Conservation (phyloP, 1,140 invertebrate species). For the Drosophila equinoxialis region DNA sequence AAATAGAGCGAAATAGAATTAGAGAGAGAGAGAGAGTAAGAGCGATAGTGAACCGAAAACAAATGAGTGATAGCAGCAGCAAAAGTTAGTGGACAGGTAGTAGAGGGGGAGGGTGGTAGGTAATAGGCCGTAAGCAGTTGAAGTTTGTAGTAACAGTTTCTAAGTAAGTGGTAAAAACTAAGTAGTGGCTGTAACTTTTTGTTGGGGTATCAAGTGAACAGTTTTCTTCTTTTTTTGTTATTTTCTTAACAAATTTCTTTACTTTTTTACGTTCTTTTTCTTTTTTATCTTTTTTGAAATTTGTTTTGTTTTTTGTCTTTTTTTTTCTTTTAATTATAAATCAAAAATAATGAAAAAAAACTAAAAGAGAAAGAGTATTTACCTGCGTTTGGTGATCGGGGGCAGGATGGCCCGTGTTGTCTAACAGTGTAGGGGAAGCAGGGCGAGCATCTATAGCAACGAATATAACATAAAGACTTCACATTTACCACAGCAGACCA, state of each 20-base stretch:
- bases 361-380: slow-evolving; percentile 83
- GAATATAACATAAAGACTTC: slow-evolving; percentile 86
- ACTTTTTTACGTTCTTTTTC: slow-evolving; percentile 43
- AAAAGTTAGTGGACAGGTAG: slow-evolving; percentile 23
- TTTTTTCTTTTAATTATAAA: slow-evolving; percentile 56
- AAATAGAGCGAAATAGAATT: slow-evolving; percentile 2
- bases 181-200: slow-evolving; percentile 50
- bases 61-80: slow-evolving; percentile 69
- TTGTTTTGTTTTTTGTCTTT: slow-evolving; percentile 35
- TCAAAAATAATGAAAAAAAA: slow-evolving; percentile 62
- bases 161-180: slow-evolving; percentile 40
- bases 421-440: slow-evolving; percentile 84
- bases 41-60: slow-evolving; percentile 54
- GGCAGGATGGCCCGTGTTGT: slow-evolving; percentile 84
- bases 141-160: slow-evolving; percentile 51
- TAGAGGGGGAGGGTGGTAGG: not conserved
- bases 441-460: slow-evolving; percentile 85
- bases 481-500: slow-evolving; percentile 84
- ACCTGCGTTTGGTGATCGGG: slow-evolving; percentile 84
- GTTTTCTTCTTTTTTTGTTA: slow-evolving; percentile 56
- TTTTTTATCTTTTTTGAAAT: slow-evolving; percentile 35
- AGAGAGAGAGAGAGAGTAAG: not conserved
- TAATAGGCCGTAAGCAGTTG: slow-evolving; percentile 47
- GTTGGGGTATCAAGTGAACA: slow-evolving; percentile 51
- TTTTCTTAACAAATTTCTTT: slow-evolving; percentile 59